Evolutionary conservation across 2,888 invertebrate genomes (phyloP).

Genomic region (Synanthedon formicaeformis): DNA sequence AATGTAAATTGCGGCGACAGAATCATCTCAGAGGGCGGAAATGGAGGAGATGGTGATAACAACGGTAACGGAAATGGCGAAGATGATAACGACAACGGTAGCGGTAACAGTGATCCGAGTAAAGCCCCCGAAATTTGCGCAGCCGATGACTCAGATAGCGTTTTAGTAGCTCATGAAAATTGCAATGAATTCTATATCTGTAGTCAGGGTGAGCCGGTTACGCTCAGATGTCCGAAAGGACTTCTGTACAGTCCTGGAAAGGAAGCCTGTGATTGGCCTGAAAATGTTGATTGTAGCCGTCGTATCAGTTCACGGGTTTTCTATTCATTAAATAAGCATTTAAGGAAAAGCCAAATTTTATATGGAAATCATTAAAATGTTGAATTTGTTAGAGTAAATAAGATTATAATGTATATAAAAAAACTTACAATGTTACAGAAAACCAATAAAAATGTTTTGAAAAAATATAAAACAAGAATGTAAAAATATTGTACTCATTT

Average conservation of each 20-base stretch:
- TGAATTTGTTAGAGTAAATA: constrained; percentile 1
- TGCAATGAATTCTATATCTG: constrained; percentile 24
- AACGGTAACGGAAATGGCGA: constrained; percentile 1
- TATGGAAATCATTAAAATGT: constrained; percentile 4
- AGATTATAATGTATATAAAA: too few species aligned
- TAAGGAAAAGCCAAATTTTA: not conserved
- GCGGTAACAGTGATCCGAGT: constrained; percentile 1
- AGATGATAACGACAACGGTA: not conserved
- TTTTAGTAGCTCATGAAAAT: constrained; percentile 21
- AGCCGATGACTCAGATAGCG: constrained; percentile 14
- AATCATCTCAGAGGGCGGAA: constrained; percentile 10
- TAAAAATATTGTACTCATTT: too few species aligned
- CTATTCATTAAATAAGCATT: not conserved
- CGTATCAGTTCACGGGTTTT: constrained; percentile 2
- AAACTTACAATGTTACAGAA: too few species aligned
- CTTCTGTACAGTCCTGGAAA: constrained; percentile 16
- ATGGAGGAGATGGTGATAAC: constrained; percentile 3
- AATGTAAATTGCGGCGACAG: constrained; percentile 29
- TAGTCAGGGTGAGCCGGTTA: constrained; percentile 13
- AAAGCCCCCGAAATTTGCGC: constrained; percentile 12
- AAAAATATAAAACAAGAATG: too few species aligned
- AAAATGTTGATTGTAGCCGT: constrained; percentile 14
- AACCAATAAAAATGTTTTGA: too few species aligned
- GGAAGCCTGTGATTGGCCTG: constrained; percentile 18
- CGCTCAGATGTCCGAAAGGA: constrained; percentile 10